phyloP scores from a whole-genome alignment of 2,888 invertebrate genomes.

The Archips xylosteana region DNA sequence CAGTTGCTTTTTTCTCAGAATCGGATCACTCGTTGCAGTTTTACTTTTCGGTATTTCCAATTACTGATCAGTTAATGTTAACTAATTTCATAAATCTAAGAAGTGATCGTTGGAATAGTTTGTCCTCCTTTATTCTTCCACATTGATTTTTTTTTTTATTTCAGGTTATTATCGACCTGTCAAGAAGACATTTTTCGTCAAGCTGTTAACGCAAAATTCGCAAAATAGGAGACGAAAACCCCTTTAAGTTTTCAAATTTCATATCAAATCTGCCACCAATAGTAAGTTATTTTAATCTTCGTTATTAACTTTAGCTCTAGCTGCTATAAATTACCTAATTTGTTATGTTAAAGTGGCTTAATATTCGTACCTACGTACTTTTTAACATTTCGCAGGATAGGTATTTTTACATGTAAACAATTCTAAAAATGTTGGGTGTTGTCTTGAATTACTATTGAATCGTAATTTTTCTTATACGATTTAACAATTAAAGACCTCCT shows the following conservation, averaged over 20 bases:
- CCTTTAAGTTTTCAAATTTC: conserved; percentile 83
- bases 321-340: not conserved
- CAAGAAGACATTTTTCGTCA: conserved; percentile 82
- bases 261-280: conserved; percentile 85
- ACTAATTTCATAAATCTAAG: conserved; percentile 5
- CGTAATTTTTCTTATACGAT: conserved; percentile 15
- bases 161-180: conserved; percentile 85
- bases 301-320: conserved; percentile 25
- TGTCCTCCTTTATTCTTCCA: conserved; percentile 55
- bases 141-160: conserved; percentile 79
- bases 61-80: conserved; percentile 1
- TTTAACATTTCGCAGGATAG: conserved; percentile 23
- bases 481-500: conserved; percentile 4
- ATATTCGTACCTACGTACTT: conserved; percentile 23
- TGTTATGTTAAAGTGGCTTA: conserved; percentile 4
- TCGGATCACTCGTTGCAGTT: conserved; percentile 28
- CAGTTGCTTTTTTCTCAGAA: conserved; percentile 36
- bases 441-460: conserved; percentile 26
- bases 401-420: conserved; percentile 35
- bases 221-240: conserved; percentile 85
- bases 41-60: conserved; percentile 24
- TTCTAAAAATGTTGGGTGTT: conserved; percentile 18
- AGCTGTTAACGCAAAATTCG: conserved; percentile 76
- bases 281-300: conserved; percentile 64
- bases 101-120: conserved; percentile 34